Evolutionary conservation across 1,140 invertebrate species (phyloP).

Genomic region (Drosophila auraria): DNA sequence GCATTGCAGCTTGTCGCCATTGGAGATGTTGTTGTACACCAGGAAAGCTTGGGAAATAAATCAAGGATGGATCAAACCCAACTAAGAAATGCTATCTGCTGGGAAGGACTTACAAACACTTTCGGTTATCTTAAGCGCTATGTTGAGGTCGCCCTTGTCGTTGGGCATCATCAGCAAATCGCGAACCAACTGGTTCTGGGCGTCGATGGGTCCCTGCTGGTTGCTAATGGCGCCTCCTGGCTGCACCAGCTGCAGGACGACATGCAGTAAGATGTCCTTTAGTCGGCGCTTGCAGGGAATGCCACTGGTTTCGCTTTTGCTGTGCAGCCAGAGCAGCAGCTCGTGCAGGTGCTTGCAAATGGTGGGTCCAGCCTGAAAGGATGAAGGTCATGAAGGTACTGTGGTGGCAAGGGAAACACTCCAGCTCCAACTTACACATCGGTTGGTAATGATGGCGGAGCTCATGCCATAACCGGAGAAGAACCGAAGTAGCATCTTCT

Average conservation of each 20-base stretch:
- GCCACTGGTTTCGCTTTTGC: constrained; percentile 89
- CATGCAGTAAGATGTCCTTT: constrained; percentile 89
- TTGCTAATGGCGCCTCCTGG: constrained; percentile 90
- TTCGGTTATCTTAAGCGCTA: constrained; percentile 91
- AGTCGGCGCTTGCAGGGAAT: constrained; percentile 87
- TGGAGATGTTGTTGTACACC: constrained; percentile 87
- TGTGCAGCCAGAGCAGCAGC: constrained; percentile 89
- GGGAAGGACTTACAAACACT: constrained; percentile 87
- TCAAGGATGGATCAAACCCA: background rate
- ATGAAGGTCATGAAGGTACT: background rate
- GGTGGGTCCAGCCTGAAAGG: constrained; percentile 90
- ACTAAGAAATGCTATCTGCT: background rate
- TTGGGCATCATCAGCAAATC: constrained; percentile 89
- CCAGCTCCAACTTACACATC: constrained; percentile 65
- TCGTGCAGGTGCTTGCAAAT: constrained; percentile 91
- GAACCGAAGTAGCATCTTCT: constrained; percentile 90
- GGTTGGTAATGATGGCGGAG: constrained; percentile 77
- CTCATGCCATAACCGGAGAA: constrained; percentile 89
- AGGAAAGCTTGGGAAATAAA: constrained; percentile 84
- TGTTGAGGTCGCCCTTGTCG: constrained; percentile 89
- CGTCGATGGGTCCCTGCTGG: constrained; percentile 92
- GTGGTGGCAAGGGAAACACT: background rate
- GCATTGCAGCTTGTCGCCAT: constrained; percentile 87
- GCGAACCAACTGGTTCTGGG: constrained; percentile 91
- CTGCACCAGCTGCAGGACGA: constrained; percentile 90